Conservation (phyloP, 2,888 invertebrate species). For the Macaria notata region DNA sequence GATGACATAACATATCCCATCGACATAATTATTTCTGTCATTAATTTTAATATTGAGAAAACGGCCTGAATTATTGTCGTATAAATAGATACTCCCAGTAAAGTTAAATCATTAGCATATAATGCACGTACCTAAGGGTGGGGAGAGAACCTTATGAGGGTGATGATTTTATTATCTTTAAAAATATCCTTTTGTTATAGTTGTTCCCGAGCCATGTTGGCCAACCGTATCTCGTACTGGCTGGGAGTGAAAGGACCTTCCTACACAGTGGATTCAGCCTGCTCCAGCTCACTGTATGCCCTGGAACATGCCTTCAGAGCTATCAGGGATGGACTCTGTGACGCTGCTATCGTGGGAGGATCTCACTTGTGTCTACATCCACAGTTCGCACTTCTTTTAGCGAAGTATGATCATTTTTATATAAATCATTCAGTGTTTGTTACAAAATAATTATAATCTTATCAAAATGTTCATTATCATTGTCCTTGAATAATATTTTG, state of each 20-base stretch:
- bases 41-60: no score
- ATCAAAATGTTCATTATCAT: no score
- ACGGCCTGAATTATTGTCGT: no score
- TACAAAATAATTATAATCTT: no score
- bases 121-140: no score
- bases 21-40: no score
- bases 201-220: conserved; percentile 95
- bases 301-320: conserved; percentile 91
- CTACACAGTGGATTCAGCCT: conserved; percentile 94
- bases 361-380: conserved; percentile 93
- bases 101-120: no score
- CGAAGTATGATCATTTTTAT: conserved; percentile 74
- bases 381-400: conserved; percentile 93
- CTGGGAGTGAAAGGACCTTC: conserved; percentile 95
- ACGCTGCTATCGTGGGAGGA: conserved; percentile 94
- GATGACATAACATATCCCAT: no score
- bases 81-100: no score
- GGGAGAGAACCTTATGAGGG: no score
- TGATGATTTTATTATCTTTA: no score
- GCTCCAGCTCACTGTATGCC: conserved; percentile 95
- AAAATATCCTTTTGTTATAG: neutral
- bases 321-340: conserved; percentile 90
- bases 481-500: no score
- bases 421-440: conserved; percentile 38
- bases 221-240: conserved; percentile 94